Base-by-base conservation (phyloP, 2,888 invertebrate genomes). In the Hypomecis punctinalis region DNA sequence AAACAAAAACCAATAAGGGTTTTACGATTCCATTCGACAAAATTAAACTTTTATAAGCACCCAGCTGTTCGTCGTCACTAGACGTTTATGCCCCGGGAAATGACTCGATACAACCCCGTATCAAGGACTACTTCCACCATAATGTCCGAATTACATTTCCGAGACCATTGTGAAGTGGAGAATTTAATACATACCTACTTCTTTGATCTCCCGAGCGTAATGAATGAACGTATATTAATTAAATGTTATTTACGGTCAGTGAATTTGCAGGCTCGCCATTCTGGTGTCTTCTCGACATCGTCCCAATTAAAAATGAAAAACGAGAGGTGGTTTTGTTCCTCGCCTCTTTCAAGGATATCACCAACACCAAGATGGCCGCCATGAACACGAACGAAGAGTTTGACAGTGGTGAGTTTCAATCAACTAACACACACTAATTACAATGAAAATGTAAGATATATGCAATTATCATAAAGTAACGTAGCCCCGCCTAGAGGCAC, bases 251-350 rank as follows among this genome's bases (percentile, higher is more conserved):
- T 71, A 81, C 73, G 78, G 73, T 74, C 39, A 77, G 79, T 77
- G 66, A 70, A 75, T 77, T 84, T 80, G 53, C 94, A 98, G 98
- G 97, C 73, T 95, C 96, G 76, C 96, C 97, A 59, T 99, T 99
- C 91, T 98, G 98, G 97, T 99, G 98, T 93, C 95, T 99, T 77
- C 95, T 99, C 91, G 99, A 99, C 93, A 98, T 99, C 88, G 98
- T 99, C 70, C 99, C 99, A 83, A 99, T 99, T 92, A 99, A 99
- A 94, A 99, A 99, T 94, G 99, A 99, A 89, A 99, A 99, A 90
- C 95, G 98, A 70, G 98, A 98, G 94, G 98, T 99, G 82, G 99
- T 99, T 39, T 94, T 99, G 79, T 99, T 98, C 89, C 95, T 99
- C 86, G 98, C 98, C 69, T 98, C 98, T 33, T 98, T 98, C 94